Percentiles rank a stretch among this genome's conserved stretches.
phyloP scores from a whole-genome alignment of 2,888 invertebrate genomes.

The Alviniconcha strummeri region DNA sequence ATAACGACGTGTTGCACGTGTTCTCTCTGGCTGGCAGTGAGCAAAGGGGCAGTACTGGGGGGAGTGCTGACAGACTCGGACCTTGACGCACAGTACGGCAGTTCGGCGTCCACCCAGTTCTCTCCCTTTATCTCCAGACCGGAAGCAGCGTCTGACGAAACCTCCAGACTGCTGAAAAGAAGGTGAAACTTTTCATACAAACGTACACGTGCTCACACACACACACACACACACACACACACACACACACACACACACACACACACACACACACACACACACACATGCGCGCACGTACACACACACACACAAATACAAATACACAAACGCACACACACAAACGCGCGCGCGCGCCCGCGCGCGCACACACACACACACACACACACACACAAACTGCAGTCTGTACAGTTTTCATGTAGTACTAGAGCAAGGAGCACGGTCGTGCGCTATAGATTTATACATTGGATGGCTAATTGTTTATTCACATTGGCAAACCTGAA shows the following conservation, averaged over 20 bases:
- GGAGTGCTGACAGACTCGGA: background rate
- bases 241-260: background rate
- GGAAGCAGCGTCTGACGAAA: background rate
- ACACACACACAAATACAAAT: background rate
- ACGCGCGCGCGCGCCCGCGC: no score
- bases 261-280: background rate
- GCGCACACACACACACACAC: no score
- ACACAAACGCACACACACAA: no score
- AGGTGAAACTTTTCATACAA: background rate
- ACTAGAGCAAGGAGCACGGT: no score
- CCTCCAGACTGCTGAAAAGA: constrained; percentile 10
- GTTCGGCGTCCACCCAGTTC: constrained; percentile 16
- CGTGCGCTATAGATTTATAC: no score
- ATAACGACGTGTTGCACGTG: no score
- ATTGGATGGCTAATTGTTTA: no score
- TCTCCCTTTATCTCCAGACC: constrained; percentile 19
- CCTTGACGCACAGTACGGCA: constrained; percentile 1
- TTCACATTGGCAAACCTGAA: no score
- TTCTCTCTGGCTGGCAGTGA: background rate
- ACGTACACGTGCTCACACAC: no score
- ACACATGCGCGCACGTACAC: background rate
- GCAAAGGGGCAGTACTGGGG: background rate
- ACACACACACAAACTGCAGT: no score
- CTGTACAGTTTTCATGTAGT: no score
- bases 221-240: background rate